A percentile compares a stretch with the other conserved stretches of the same genome.
Conservation (phyloP, 2,113 vertebrate species). For the Sakesphorus luctuosus region DNA sequence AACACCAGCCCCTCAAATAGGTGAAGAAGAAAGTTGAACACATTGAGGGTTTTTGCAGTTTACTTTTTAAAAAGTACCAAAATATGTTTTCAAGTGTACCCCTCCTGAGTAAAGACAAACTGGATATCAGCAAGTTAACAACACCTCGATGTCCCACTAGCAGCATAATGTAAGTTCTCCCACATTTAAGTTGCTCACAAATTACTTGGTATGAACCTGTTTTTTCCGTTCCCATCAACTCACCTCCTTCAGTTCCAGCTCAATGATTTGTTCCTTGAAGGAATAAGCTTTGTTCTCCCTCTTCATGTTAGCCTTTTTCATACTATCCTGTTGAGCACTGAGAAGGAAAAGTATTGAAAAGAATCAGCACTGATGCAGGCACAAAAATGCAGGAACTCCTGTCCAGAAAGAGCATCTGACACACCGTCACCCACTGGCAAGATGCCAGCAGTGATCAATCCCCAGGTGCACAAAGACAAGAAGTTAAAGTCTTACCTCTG, state of each 20-base stretch:
- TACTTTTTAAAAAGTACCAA: background rate
- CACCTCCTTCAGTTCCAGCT: slow-evolving; percentile 96
- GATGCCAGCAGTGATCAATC: background rate
- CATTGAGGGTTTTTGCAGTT: background rate
- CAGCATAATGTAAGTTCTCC: background rate
- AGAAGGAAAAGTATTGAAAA: background rate
- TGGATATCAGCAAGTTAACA: background rate
- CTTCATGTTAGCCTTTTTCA: slow-evolving; percentile 95
- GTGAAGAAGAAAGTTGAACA: background rate
- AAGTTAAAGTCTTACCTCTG: slow-evolving; percentile 81
- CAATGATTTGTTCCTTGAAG: slow-evolving; percentile 98
- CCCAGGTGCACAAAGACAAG: background rate
- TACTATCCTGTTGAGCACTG: slow-evolving; percentile 92
- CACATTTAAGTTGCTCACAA: background rate
- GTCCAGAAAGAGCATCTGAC: background rate
- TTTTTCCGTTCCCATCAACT: background rate
- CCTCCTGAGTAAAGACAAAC: background rate
- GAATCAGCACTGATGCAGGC: background rate
- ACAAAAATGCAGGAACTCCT: background rate
- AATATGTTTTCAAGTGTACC: background rate
- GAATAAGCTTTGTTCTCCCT: slow-evolving; percentile 98
- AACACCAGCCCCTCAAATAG: background rate
- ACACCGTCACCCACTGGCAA: background rate
- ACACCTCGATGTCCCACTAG: background rate
- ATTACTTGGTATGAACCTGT: background rate